Evolutionary conservation across 1,140 invertebrate species (phyloP).

Genomic region (Drosophila burlai): DNA sequence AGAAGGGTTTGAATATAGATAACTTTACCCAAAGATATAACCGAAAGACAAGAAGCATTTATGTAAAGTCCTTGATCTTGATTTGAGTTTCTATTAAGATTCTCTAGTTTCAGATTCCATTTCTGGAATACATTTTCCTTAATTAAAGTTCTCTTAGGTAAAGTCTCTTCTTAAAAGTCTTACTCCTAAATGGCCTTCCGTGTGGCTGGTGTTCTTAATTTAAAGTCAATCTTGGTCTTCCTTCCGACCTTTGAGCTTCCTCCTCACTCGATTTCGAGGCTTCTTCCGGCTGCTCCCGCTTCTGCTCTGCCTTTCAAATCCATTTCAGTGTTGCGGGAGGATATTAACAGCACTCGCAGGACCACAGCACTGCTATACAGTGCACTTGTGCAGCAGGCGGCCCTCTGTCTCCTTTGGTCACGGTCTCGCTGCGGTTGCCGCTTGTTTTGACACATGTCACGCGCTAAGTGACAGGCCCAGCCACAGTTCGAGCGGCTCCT

Average conservation of each 20-base stretch:
- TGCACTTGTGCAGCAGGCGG: slow-evolving; percentile 31
- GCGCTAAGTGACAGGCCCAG: slow-evolving; percentile 63
- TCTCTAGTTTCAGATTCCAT: not conserved
- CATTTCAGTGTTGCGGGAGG: slow-evolving; percentile 22
- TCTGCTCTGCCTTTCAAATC: slow-evolving; percentile 4
- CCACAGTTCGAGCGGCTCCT: slow-evolving; percentile 42
- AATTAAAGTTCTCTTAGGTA: slow-evolving; percentile 3
- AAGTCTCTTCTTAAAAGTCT: not conserved
- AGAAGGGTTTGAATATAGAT: not conserved
- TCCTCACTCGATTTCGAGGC: slow-evolving; percentile 7
- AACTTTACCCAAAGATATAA: not conserved
- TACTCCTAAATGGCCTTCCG: not conserved
- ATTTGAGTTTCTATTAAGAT: too few species aligned
- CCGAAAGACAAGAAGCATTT: not conserved
- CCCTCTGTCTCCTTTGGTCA: slow-evolving; percentile 29
- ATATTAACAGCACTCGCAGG: slow-evolving; percentile 45
- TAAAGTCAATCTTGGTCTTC: slow-evolving; percentile 33
- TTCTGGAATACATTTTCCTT: not conserved
- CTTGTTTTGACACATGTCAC: slow-evolving; percentile 70
- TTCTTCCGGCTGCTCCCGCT: not conserved
- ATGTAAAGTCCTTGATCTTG: not conserved
- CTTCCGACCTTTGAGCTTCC: not conserved
- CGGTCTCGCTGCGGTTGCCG: slow-evolving; percentile 46
- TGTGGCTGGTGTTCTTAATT: slow-evolving; percentile 13
- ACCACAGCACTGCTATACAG: slow-evolving; percentile 18